Evolutionary conservation across 2,888 invertebrate species (phyloP), one percentile per base, ranked within the genome.

Genomic region (Andrena hattorfiana): DNA sequence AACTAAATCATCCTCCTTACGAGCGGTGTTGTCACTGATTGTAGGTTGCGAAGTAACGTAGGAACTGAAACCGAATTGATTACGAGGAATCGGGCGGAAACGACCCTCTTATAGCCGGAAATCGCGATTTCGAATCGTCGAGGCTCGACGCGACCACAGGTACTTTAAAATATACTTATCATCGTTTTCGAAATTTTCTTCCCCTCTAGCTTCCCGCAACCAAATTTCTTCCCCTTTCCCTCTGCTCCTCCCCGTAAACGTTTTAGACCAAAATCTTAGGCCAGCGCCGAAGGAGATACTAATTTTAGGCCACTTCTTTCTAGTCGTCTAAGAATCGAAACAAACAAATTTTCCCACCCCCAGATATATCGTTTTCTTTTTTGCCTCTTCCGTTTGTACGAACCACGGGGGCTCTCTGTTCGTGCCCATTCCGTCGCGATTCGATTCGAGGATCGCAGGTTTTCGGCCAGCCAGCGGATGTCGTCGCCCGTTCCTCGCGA

Each of bases 231-330:
- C 26, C n/a, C 30, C 56, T 10, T 26, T 60, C 49, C 60, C 32
- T 28, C 75, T 3, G 13, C 32, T 54, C 8, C 64, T 67, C 70
- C 74, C 42, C 35, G 73, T 82, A 67, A 86, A 77, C 63, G 51
- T 80, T 87, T 88, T 56, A 88, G 87, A 88, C 88, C 87, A 88
- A 88, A 87, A 83, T 69, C 77, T 88, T 88, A 88, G 88, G 88
- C 88, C 88, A 88, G 76, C 74, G 84, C 86, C 88, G 85, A 86
- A 84, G 82, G 79, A 88, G 77, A 84, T 73, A 62, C 77, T 86
- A 85, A 77, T 84, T 85, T 88, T 88, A 88, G 88, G 88, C 88
- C 88, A 87, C 87, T 68, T 28, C 8, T 20, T 71, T 85, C 76
- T 85, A 86, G 76, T 85, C 51, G 72, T 84, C 70, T 75, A 84